Conservation (phyloP, 1,140 invertebrate species). For the Olivierus martensii region DNA sequence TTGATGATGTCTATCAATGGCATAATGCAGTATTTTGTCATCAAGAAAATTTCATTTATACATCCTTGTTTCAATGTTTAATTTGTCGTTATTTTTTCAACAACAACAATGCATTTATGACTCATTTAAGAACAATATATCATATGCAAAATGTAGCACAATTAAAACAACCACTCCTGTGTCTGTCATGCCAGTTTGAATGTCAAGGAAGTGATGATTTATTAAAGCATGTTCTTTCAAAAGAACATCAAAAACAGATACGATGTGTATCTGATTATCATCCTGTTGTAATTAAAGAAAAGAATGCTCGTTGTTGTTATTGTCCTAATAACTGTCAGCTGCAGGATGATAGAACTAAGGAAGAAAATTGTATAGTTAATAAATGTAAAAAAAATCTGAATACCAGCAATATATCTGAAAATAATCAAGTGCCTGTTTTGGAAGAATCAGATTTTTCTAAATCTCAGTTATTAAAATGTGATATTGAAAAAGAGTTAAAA, state of each 20-base stretch:
- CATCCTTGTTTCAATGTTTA: constrained; percentile 60
- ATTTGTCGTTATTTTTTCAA: constrained; percentile 74
- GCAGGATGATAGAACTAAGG: neutral
- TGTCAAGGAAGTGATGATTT: constrained; percentile 48
- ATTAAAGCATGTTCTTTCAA: constrained; percentile 43
- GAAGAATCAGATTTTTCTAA: neutral
- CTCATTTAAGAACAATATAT: constrained; percentile 51
- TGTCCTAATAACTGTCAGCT: constrained; percentile 1
- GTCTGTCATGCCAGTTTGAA: constrained; percentile 57
- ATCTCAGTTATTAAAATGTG: neutral
- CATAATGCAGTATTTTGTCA: constrained; percentile 57
- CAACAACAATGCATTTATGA: constrained; percentile 49
- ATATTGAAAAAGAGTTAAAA: neutral
- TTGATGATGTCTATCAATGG: constrained; percentile 41
- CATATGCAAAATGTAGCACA: constrained; percentile 39
- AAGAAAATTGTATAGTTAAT: neutral
- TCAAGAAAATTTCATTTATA: constrained; percentile 40
- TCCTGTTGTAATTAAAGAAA: constrained; percentile 8
- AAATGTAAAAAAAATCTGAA: neutral
- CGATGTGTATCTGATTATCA: neutral
- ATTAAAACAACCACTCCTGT: constrained; percentile 48
- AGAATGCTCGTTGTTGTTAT: constrained; percentile 6
- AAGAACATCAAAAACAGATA: neutral
- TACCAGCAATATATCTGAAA: neutral
- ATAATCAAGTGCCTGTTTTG: neutral